Evolutionary conservation across 2,797 vertebrate species (phyloP), one percentile per base, ranked within the genome.

Genomic region (Neoniphon sammara): DNA sequence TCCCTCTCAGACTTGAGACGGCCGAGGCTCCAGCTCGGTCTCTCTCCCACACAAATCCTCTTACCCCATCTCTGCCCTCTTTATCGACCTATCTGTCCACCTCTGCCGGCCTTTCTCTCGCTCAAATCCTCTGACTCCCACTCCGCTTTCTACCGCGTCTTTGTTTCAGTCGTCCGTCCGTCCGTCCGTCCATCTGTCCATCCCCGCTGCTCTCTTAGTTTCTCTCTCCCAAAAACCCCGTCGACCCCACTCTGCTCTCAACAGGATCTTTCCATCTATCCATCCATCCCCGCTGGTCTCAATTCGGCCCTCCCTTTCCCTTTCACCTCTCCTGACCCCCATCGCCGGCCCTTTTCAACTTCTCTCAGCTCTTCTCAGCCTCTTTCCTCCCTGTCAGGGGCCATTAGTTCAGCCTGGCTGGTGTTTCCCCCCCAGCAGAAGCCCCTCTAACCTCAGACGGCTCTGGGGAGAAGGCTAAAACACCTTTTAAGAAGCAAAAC

Each of bases 331-430:
- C 71, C 14, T 47, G 49, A 4, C 61, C 78, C 42, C 67, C 18
- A 49, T 1, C 9, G 36, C 0, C 71, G 70, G 67, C 56, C 66
- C 60, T 67, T 73, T 70, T 66, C 70, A 73, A 68, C 77, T 76
- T 66, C 60, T 67, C 77, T 78, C 67, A 54, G 46, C 78, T 74
- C 49, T 77, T 86, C 72, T 80, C 83, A 80, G 81, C 79, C 76
- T 87, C 85, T 85, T 83, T 77, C 88, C 75, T 88, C 80, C 46
- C 85, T 91, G 89, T 91, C 89, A 85, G 89, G 69, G 83, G 75
- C 80, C 77, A 87, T 93, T 91, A 92, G 85, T 91, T 91, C 90
- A 82, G 89, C 78, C 71, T 87, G 87, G 74, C 81, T 87, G 77
- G 78, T 47, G 87, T 80, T 82, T 77, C n/a, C n/a, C 80, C 76